phyloP scores from a whole-genome alignment of 2,113 vertebrate species.

The Montifringilla adamsi region DNA sequence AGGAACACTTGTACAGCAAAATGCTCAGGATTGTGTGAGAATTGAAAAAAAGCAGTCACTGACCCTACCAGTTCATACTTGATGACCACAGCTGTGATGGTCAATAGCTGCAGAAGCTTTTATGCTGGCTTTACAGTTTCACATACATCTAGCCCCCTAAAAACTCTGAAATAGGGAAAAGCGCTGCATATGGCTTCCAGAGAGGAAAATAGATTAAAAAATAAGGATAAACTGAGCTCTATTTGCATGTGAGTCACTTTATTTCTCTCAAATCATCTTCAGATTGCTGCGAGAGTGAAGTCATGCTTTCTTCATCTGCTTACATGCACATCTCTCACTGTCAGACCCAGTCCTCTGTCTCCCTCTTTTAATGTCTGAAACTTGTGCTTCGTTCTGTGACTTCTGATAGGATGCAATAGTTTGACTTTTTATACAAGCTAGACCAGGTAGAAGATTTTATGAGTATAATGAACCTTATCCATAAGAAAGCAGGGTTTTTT shows the following conservation, averaged over 20 bases:
- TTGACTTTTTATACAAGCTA: background rate
- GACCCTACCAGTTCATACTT: background rate
- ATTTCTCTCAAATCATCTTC: background rate
- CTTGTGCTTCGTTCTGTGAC: background rate
- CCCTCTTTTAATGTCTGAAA: background rate
- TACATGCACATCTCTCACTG: background rate
- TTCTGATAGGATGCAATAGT: background rate
- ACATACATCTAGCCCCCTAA: background rate
- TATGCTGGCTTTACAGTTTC: background rate
- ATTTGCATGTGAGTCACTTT: background rate
- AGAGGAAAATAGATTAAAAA: background rate
- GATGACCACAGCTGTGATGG: background rate
- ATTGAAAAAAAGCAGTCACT: background rate
- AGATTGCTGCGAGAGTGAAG: background rate
- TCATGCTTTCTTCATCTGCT: background rate
- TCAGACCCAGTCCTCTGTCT: background rate
- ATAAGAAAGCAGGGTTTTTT: background rate
- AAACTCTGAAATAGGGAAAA: background rate
- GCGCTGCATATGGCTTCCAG: background rate
- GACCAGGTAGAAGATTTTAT: background rate
- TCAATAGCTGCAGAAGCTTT: background rate
- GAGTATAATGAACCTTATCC: background rate
- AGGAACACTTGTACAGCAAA: background rate
- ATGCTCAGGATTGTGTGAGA: background rate
- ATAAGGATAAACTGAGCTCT: accelerated